These are phyloP conservation scores for Ceuthmochares aereus DNA, from an alignment of 2,113 vertebrate species.

Conservation along the genomic window DNA sequence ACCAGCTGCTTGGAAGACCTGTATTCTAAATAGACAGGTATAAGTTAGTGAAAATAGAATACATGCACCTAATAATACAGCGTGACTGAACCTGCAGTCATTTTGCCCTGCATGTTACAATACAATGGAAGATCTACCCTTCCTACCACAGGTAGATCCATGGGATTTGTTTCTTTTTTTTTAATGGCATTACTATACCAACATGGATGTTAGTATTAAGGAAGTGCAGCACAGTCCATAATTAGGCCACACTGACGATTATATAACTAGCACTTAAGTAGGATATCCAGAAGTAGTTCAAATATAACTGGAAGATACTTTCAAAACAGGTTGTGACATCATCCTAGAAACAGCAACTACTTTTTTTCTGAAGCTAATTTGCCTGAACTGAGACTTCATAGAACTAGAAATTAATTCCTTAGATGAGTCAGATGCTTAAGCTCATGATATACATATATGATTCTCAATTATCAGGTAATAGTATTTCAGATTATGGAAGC, in stretches of 20 bases:
- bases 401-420: conserved; percentile 71
- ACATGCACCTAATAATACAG: conserved; percentile 78
- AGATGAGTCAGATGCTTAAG: conserved; percentile 78
- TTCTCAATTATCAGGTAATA: conserved; percentile 75
- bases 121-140: conserved; percentile 80
- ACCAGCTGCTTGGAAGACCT: conserved; percentile 89
- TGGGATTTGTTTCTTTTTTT: conserved; percentile 72
- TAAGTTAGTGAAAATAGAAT: conserved; percentile 81
- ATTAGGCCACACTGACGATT: conserved; percentile 80
- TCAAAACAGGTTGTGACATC: conserved; percentile 69
- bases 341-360: conserved; percentile 74
- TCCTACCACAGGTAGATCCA: conserved; percentile 76
- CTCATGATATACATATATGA: conserved; percentile 73
- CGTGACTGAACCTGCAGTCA: conserved; percentile 93
- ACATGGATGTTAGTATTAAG: conserved; percentile 79
- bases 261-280: conserved; percentile 77
- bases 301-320: conserved; percentile 76
- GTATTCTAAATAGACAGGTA: conserved; percentile 82
- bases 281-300: conserved; percentile 70
- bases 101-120: conserved; percentile 78
- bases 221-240: conserved; percentile 79
- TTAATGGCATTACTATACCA: conserved; percentile 72
- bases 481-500: conserved; percentile 80
- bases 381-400: conserved; percentile 68
- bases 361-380: conserved; percentile 72